A percentile compares a stretch with the other conserved stretches of the same genome.
Conservation (phyloP, 1,140 invertebrate species). For the Drosophila murphyi region DNA sequence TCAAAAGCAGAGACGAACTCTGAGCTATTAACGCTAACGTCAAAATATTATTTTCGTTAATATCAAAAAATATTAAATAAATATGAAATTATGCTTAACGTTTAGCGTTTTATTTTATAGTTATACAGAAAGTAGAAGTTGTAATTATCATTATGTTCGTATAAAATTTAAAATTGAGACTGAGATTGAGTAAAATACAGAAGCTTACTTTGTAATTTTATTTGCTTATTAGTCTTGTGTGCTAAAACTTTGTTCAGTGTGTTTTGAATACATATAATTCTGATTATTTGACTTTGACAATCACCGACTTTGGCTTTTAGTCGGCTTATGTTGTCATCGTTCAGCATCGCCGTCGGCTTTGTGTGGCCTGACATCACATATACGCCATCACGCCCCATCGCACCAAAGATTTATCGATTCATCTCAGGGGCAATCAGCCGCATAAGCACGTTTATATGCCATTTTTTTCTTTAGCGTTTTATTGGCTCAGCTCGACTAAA, state of each 20-base stretch:
- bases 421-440: constrained; percentile 48
- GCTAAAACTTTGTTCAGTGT: constrained; percentile 40
- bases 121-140: no score
- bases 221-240: constrained; percentile 26
- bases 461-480: constrained; percentile 54
- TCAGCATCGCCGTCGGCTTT: constrained; percentile 40
- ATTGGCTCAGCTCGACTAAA: constrained; percentile 64
- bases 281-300: constrained; percentile 69
- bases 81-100: no score
- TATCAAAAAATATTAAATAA: not conserved
- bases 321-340: constrained; percentile 73
- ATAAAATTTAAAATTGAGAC: not conserved
- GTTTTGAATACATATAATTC: constrained; percentile 49
- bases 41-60: not conserved
- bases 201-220: constrained; percentile 14
- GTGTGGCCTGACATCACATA: constrained; percentile 57
- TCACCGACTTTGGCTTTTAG: constrained; percentile 43
- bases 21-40: constrained; percentile 41
- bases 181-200: not conserved
- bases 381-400: constrained; percentile 45
- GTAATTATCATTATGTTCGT: no score
- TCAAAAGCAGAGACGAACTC: constrained; percentile 58
- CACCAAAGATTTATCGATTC: constrained; percentile 37
- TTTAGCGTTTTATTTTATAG: no score
- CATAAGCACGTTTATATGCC: constrained; percentile 60